A percentile compares a stretch with the other conserved stretches of the same genome.
Evolutionary conservation across 2,797 vertebrate genomes (phyloP).

Genomic region (Antennarius maculatus): DNA sequence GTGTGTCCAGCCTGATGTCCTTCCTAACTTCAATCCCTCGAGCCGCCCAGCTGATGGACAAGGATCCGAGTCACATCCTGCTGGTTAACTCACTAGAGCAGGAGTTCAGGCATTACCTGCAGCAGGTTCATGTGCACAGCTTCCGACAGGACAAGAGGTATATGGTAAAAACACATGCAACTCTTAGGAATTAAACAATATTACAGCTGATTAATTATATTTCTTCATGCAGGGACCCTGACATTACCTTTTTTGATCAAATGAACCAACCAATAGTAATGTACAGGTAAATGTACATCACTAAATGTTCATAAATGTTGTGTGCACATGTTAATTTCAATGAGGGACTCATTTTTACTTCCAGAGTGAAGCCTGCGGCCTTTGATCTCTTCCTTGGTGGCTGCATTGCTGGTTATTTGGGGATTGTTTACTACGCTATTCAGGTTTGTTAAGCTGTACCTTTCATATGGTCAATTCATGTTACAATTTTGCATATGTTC

Average conservation of each 20-base stretch:
- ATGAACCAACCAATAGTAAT: constrained; percentile 84
- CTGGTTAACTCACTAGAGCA: constrained; percentile 83
- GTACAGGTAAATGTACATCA: constrained; percentile 78
- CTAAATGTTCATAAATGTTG: neutral
- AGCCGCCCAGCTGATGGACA: constrained; percentile 82
- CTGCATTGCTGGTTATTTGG: constrained; percentile 85
- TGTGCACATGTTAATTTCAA: neutral
- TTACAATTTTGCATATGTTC: neutral
- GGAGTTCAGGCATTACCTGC: constrained; percentile 80
- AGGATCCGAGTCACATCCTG: constrained; percentile 73
- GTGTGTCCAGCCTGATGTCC: constrained; percentile 77
- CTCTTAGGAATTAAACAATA: neutral
- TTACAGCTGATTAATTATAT: constrained; percentile 2
- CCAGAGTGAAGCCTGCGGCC: constrained; percentile 87
- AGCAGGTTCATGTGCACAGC: constrained; percentile 81
- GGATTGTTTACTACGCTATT: constrained; percentile 79
- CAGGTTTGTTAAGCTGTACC: constrained; percentile 71
- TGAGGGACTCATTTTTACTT: constrained; percentile 11
- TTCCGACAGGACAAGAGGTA: constrained; percentile 83
- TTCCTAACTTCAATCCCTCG: constrained; percentile 81
- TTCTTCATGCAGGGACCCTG: constrained; percentile 78
- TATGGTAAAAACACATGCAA: neutral
- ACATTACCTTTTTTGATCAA: constrained; percentile 86
- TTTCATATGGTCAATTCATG: neutral
- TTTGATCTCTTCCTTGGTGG: constrained; percentile 86